Percentiles rank a stretch among this genome's conserved stretches.
These are phyloP conservation scores for Aethes cnicana DNA, from an alignment of 2,888 invertebrate genomes.

Conservation along the genomic window DNA sequence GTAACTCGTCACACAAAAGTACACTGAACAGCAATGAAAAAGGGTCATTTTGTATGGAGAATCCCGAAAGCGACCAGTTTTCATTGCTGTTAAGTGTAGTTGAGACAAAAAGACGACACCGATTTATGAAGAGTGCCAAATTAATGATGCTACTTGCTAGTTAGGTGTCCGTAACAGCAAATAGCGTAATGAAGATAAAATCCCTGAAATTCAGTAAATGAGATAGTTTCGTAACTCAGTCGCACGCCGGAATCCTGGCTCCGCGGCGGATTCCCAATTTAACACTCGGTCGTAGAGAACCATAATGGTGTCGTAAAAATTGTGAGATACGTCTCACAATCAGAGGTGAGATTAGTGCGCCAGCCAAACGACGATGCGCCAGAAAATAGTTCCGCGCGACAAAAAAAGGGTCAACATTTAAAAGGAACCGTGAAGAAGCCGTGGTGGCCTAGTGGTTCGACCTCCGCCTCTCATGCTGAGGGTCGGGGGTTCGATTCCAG, in stretches of 20 bases:
- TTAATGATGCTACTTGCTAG: too few relatives aligned
- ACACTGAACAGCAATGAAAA: too few relatives aligned
- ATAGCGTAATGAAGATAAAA: background rate
- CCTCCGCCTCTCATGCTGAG: too few relatives aligned
- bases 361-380: slow-evolving; percentile 36
- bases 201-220: slow-evolving; percentile 9
- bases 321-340: slow-evolving; percentile 65
- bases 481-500: too few relatives aligned
- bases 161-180: background rate
- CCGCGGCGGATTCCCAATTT: slow-evolving; percentile 54
- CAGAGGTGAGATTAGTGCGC: slow-evolving; percentile 68
- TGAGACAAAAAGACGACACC: too few relatives aligned
- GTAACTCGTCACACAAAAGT: too few relatives aligned
- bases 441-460: too few relatives aligned
- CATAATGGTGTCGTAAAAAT: slow-evolving; percentile 69
- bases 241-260: slow-evolving; percentile 34
- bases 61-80: too few relatives aligned
- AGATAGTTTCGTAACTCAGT: slow-evolving; percentile 17
- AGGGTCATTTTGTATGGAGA: too few relatives aligned
- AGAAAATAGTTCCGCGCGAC: slow-evolving; percentile 49
- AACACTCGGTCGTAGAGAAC: slow-evolving; percentile 45
- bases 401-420: slow-evolving; percentile 68
- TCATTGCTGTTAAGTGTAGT: too few relatives aligned
- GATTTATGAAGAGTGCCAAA: too few relatives aligned
- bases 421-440: too few relatives aligned